phyloP scores from a whole-genome alignment of 37 sponge, comb jelly and placozoan genomes.

The Halisarca cf. caerulea region DNA sequence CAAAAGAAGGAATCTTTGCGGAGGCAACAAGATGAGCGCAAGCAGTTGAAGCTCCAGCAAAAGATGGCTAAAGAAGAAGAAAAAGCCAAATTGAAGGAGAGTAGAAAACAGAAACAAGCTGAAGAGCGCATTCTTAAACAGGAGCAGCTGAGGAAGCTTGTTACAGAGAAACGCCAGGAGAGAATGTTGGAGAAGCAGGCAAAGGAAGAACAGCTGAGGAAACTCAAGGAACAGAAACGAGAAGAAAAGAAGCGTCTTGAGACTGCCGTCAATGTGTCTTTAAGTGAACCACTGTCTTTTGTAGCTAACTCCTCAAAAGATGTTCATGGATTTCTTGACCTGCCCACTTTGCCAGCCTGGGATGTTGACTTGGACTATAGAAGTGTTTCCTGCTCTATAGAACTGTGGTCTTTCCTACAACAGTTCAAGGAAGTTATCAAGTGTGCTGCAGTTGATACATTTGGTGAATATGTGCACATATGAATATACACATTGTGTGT shows the following conservation, averaged over 20 bases:
- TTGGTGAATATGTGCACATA: too few species aligned
- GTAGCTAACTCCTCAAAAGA: too few species aligned
- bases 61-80: neutral
- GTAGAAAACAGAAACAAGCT: neutral
- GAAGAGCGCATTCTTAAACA: conserved; percentile 12
- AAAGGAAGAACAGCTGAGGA: conserved; percentile 14
- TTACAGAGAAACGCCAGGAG: neutral
- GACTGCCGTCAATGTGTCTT: neutral
- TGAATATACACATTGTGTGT: too few species aligned
- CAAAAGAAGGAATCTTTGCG: neutral
- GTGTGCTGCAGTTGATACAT: too few species aligned
- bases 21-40: neutral
- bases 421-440: too few species aligned
- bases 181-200: neutral
- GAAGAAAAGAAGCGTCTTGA: neutral
- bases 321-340: too few species aligned
- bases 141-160: neutral
- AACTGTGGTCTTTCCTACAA: too few species aligned
- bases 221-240: conserved; percentile 13
- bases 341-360: too few species aligned
- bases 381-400: too few species aligned
- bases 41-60: neutral
- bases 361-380: too few species aligned
- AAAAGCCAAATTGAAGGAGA: neutral
- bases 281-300: neutral